Evolutionary conservation across 2,113 vertebrate genomes (phyloP), one percentile per base, ranked within the genome.

Genomic region (Sceloporus undulatus): DNA sequence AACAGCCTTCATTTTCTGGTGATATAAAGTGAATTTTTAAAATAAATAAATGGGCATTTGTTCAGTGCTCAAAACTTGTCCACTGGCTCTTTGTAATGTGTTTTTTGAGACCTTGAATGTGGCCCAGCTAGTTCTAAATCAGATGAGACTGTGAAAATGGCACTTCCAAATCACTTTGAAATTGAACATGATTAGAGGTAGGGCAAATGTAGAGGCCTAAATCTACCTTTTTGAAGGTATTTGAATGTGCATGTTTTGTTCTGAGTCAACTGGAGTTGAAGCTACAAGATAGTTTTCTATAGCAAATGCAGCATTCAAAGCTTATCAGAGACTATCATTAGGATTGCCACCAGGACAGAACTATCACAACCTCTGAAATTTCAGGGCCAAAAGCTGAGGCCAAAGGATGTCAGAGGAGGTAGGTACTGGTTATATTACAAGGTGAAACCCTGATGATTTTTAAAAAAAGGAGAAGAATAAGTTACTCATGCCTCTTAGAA

Each of bases 1-100:
- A 88, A 87, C 75, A 90, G 75, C 14, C 82, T 85, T 93, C 59
- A 9, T 92, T 92, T 94, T 82, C 38, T 87, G 40, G 89, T 65
- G 92, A 93, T 91, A 40, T 84, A 91, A 94, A 94, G 82, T 84
- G 1, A 95, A 93, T 92, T 93, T 85, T 38, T 79, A 94, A 95
- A 93, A 90, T 88, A 94, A 91, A 90, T 66, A 92, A 92, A 88
- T 91, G 18, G 13, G 1, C 48, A 86, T 9, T 93, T 90, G 29
- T 34, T 21, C 85, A 90, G 89, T 90, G 27, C 16, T 90, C 88
- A 65, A 90, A 94, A 92, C 42, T 65, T 68, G 21, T 62, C 56
- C 82, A 93, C 34, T n/a, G 89, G 56, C 9, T 79, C 75, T 21
- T 18, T 6, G 59, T 27, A 74, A 54, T 42, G 79, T 87, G 40